phyloP scores from a whole-genome alignment of 92 coral and sea anemone genomes.

The Porites lobata region DNA sequence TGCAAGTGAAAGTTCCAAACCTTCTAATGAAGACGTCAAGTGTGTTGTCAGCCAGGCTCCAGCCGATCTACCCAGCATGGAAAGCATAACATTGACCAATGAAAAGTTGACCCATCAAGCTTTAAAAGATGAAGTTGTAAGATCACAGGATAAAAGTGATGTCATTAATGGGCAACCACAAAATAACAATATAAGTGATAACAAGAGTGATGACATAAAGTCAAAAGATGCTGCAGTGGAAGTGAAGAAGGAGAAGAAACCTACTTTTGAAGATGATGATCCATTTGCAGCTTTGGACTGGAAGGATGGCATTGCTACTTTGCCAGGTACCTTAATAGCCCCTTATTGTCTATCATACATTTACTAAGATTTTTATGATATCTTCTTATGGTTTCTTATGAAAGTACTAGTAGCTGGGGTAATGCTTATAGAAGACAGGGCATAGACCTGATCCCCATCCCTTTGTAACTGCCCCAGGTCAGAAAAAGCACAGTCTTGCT shows the following conservation, averaged over 20 bases:
- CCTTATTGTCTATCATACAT: no score
- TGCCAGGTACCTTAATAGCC: slow-evolving; percentile 75
- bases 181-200: slow-evolving; percentile 21
- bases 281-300: slow-evolving; percentile 84
- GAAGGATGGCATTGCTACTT: slow-evolving; percentile 91
- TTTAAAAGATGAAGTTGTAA: background rate
- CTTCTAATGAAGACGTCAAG: background rate
- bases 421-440: no score
- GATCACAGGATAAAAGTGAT: slow-evolving; percentile 16
- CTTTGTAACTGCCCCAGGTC: no score
- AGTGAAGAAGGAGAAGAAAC: slow-evolving; percentile 47
- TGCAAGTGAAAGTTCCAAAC: background rate
- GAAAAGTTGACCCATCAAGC: background rate
- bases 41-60: background rate
- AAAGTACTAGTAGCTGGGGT: no score
- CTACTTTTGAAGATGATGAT: slow-evolving; percentile 62
- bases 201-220: background rate
- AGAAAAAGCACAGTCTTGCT: no score
- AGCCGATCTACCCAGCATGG: background rate
- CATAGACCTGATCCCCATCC: no score
- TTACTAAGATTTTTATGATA: no score
- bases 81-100: background rate
- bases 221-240: slow-evolving; percentile 20
- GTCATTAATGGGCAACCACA: background rate
- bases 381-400: no score